Percentiles rank a stretch among this genome's conserved stretches.
Conservation (phyloP, 2,888 invertebrate genomes). For the Caenorhabditis parvicauda region DNA sequence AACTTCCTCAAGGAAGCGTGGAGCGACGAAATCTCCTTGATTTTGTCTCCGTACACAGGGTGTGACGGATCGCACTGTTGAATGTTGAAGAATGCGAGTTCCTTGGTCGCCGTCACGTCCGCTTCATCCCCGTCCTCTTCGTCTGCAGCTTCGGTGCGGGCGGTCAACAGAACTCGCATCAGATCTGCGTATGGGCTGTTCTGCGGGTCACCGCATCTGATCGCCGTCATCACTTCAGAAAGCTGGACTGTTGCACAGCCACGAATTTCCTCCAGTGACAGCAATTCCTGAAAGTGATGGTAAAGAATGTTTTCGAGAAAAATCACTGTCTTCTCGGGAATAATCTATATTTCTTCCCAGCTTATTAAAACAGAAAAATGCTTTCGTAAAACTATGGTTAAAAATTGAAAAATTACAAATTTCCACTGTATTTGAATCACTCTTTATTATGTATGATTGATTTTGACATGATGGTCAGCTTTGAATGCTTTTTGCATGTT, state of each 20-base stretch:
- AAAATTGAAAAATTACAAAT: too few relatives aligned
- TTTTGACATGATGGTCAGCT: too few relatives aligned
- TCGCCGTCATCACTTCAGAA: slow-evolving; percentile 33
- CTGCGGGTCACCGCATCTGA: slow-evolving; percentile 77
- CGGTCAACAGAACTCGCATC: slow-evolving; percentile 37
- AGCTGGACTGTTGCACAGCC: slow-evolving; percentile 24
- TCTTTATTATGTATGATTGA: too few relatives aligned
- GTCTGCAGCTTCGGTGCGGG: slow-evolving; percentile 35
- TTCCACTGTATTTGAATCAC: too few relatives aligned
- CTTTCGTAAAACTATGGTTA: too few relatives aligned
- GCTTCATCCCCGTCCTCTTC: slow-evolving; percentile 60
- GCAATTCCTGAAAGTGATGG: slow-evolving; percentile 9
- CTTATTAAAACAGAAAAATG: too few relatives aligned
- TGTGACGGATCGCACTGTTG: slow-evolving; percentile 48
- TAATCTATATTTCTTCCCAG: too few relatives aligned
- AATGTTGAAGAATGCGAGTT: slow-evolving; percentile 31
- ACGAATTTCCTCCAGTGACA: slow-evolving; percentile 24
- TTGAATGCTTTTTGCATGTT: too few relatives aligned
- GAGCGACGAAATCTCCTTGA: slow-evolving; percentile 23
- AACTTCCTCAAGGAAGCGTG: slow-evolving; percentile 25
- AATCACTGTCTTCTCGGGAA: not conserved
- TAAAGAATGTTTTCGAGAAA: too few relatives aligned
- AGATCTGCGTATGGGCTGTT: slow-evolving; percentile 40
- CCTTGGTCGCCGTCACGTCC: slow-evolving; percentile 39
- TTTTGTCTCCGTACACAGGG: slow-evolving; percentile 36